These are phyloP conservation scores for Thereva unica DNA, from an alignment of 2,888 invertebrate species.

Conservation along the genomic window DNA sequence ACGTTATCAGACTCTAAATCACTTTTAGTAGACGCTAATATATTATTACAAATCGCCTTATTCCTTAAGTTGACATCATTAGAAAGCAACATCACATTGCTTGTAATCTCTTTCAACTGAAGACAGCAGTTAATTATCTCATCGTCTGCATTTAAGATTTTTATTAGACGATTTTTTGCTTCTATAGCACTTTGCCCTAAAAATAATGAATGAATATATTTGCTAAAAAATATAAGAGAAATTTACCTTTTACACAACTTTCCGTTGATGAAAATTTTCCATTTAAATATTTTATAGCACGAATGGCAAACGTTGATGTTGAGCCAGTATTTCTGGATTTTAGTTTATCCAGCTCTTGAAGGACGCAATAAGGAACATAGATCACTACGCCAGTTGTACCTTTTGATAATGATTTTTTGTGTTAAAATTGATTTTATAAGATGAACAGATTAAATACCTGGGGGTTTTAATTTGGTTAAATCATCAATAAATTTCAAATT, in stretches of 20 bases:
- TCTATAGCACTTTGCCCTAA: constrained; percentile 60
- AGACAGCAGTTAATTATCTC: constrained; percentile 61
- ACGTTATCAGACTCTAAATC: constrained; percentile 46
- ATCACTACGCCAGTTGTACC: constrained; percentile 53
- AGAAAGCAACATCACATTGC: constrained; percentile 58
- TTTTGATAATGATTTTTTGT: constrained; percentile 17
- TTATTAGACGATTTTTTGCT: constrained; percentile 54
- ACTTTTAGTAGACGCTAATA: constrained; percentile 51
- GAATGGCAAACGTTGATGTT: constrained; percentile 44
- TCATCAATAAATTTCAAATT: constrained; percentile 55
- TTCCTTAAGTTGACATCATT: constrained; percentile 62
- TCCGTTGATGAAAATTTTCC: constrained; percentile 46
- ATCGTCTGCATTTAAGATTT: constrained; percentile 59
- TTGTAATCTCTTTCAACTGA: constrained; percentile 56
- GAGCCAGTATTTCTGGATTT: constrained; percentile 51
- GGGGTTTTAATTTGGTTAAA: constrained; percentile 49
- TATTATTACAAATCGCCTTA: constrained; percentile 59
- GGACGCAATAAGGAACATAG: constrained; percentile 61
- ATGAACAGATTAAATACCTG: constrained; percentile 42
- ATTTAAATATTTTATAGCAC: constrained; percentile 52
- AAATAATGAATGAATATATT: constrained; percentile 1
- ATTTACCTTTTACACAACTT: constrained; percentile 2
- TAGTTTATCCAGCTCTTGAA: constrained; percentile 61
- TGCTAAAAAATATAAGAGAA: not conserved
- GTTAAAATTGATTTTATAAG: not conserved